Evolutionary conservation across 2,113 vertebrate species (phyloP), one percentile per base, ranked within the genome.

Genomic region (Sapayoa aenigma): DNA sequence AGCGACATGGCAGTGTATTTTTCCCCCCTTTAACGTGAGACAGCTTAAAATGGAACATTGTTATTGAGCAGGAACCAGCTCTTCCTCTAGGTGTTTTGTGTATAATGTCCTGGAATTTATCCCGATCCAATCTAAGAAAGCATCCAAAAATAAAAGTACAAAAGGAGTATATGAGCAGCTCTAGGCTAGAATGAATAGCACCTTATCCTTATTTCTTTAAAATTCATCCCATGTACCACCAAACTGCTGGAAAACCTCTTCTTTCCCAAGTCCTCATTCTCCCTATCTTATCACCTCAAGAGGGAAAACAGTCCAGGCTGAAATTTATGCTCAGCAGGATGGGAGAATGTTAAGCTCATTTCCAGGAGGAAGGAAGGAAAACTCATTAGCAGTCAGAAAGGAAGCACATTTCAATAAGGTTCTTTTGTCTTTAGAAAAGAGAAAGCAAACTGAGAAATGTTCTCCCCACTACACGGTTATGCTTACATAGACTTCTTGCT

Each of bases 361-460:
- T 93, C 69, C 65, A 89, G 92, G 41, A 89, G 95, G 96, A 97
- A 97, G 96, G 95, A 97, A 97, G 95, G 95, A 84, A 95, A 96
- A 93, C 15, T 76, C 83, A 96, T 95, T 96, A 97, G 73, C 20
- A 96, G 53, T 12, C 89, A 96, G 83, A 96, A 93, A 89, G 95
- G 96, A 96, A 96, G 41, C 93, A 96, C 80, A 76, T 94, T 97
- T 96, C 93, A 96, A 76, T 95, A 90, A 95, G 77, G 77, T 66
- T 90, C 92, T 96, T 95, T 96, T 96, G 94, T 96, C 86, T 93
- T 93, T 84, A 75, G 49, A 76, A 94, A 95, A 96, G 88, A 89
- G 95, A 96, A 96, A 96, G 93, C 93, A 87, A 84, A 46, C 59
- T 52, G 50, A 71, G 74, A 87, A 90, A 86, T 75, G 11, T 80